Percentiles rank a stretch among this genome's conserved stretches.
These are phyloP conservation scores for Aphidoletes aphidimyza DNA, from an alignment of 2,888 invertebrate genomes.

Conservation along the genomic window DNA sequence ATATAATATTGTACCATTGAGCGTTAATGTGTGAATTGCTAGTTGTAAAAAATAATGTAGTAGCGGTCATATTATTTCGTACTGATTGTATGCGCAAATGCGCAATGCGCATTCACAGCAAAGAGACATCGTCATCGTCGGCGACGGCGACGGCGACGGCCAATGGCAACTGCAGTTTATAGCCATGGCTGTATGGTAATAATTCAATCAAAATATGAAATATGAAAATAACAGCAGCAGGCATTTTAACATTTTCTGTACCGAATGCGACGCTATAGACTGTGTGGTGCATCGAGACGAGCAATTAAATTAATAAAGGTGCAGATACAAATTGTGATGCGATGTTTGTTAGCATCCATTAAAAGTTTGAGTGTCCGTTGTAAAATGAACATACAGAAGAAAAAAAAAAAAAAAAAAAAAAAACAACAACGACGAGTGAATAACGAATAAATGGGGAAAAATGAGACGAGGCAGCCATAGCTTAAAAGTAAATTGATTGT, in stretches of 20 bases:
- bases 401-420: neutral
- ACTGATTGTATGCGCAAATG: neutral
- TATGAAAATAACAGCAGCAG: slow-evolving; percentile 43
- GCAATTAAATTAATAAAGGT: slow-evolving; percentile 27
- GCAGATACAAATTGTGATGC: slow-evolving; percentile 35
- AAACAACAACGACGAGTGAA: too few species aligned
- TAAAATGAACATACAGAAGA: neutral
- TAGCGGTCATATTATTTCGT: slow-evolving; percentile 33
- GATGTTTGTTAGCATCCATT: slow-evolving; percentile 49
- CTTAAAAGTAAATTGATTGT: slow-evolving; percentile 30
- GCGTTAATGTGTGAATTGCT: slow-evolving; percentile 52
- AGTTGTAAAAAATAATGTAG: slow-evolving; percentile 53
- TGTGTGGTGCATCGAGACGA: neutral
- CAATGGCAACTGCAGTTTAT: neutral
- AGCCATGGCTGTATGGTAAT: slow-evolving; percentile 4
- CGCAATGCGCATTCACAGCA: neutral
- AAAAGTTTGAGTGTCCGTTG: slow-evolving; percentile 2
- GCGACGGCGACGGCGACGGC: neutral
- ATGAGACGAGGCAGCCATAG: neutral
- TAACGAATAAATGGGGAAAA: too few species aligned
- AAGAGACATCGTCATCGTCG: neutral
- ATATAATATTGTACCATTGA: too few species aligned
- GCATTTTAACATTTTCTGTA: neutral
- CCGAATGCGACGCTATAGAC: neutral
- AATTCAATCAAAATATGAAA: slow-evolving; percentile 54